Evolutionary conservation across 1,140 invertebrate species (phyloP), one percentile per base, ranked within the genome.

Genomic region (Pachypeltis micranthus): DNA sequence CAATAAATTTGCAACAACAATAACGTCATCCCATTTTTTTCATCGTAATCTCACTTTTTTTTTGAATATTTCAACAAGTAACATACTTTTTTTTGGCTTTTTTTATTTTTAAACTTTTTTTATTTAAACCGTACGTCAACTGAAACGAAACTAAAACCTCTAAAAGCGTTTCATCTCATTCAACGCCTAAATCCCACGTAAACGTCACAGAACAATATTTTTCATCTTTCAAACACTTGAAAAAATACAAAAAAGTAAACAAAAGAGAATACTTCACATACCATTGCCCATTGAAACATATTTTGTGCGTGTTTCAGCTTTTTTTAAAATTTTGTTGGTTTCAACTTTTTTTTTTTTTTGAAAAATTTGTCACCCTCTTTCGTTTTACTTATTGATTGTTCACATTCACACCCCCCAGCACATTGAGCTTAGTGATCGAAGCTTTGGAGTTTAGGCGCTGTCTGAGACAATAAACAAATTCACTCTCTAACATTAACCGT

Each of bases 1-100:
- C 57, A 64, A 64, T 64, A 64, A 64, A 64, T 58, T 64, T 64
- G 63, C 63, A 64, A 64, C 63, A 64, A 64, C 63, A 64, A 64
- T 64, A 64, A 64, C 63, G 60, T 64, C 44, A 31, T 63, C 31
- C 31, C 28, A 59, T 55, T 59, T 59, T 31, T 59, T 59, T 10
- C 16, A 24, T 24, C 19, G 16, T 44, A 27, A 26, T 60, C 29
- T 63, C 29, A 27, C 51, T 54, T 29, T 59, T 47, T 39, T 24
- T 51, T 57, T 2, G n/a, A 31, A 19, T 47, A 57, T 29, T 51
- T 51, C 47, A 59, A 59, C 39, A 60, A 51, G 26, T 58, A 64
- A 64, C 62, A 51, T 24, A 60, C 26, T 39, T 39, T 39, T 39
- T 39, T 39, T 39, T 39, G 7, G 7, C n/a, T 39, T 10, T 10